Conservation (phyloP, 1,140 invertebrate species). For the Aphis craccivora region DNA sequence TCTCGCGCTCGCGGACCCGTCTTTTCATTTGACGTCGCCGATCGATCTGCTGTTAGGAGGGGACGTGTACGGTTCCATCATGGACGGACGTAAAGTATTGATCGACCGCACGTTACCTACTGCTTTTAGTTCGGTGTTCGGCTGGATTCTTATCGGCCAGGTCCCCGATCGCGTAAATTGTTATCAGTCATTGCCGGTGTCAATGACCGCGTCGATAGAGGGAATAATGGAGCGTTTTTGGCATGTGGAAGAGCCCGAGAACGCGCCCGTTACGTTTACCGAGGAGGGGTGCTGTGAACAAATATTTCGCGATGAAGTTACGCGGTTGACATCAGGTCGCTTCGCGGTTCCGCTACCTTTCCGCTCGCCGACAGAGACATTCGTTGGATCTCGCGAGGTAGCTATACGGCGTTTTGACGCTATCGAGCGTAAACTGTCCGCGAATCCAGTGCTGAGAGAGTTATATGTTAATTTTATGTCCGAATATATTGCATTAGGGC, state of each 20-base stretch:
- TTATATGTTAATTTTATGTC: not conserved
- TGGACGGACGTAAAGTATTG: not conserved
- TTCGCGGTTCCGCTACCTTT: not conserved
- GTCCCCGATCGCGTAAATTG: not conserved
- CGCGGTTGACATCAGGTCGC: not conserved
- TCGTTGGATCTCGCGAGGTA: not conserved
- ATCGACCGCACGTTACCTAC: not conserved
- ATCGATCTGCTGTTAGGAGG: not conserved
- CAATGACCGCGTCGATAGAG: not conserved
- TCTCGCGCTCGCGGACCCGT: not conserved
- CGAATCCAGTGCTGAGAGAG: not conserved
- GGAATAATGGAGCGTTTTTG: not conserved
- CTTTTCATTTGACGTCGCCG: not conserved
- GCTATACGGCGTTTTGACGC: not conserved
- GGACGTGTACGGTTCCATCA: not conserved
- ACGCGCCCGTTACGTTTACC: not conserved
- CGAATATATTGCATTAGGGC: not conserved
- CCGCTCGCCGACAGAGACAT: not conserved
- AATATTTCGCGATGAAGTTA: not conserved
- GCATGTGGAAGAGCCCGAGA: not conserved
- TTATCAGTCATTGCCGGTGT: not conserved
- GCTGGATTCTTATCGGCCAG: not conserved
- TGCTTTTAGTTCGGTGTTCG: not conserved
- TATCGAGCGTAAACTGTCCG: not conserved
- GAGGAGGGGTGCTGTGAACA: not conserved